These are phyloP conservation scores for Trematomus loennbergii DNA, from an alignment of 2,113 vertebrate species.

Conservation along the genomic window DNA sequence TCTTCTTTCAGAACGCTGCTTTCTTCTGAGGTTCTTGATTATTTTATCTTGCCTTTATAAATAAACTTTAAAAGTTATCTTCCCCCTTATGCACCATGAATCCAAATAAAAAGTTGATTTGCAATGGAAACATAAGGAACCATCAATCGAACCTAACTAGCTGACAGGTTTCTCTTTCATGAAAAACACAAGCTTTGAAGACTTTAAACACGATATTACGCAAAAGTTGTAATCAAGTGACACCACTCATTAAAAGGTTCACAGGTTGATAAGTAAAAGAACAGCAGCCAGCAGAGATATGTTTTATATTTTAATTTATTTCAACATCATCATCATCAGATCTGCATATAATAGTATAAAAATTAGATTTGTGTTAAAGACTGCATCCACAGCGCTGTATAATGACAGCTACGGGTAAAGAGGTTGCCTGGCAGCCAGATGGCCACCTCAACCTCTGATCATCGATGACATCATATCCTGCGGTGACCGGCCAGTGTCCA, in stretches of 20 bases:
- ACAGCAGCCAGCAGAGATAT: not conserved
- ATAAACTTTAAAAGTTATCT: no score
- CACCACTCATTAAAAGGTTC: not conserved
- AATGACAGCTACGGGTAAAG: slow-evolving; percentile 1
- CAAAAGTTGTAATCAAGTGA: no score
- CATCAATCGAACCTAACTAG: no score
- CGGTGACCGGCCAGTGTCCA: slow-evolving; percentile 1
- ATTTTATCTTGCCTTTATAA: no score
- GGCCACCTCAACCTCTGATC: not conserved
- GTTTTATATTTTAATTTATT: slow-evolving; percentile 48
- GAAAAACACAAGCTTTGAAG: no score
- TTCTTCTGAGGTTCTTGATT: no score
- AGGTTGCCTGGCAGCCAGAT: slow-evolving; percentile 65
- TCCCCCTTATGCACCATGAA: no score
- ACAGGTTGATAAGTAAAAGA: not conserved
- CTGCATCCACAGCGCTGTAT: slow-evolving; percentile 19
- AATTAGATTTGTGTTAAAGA: slow-evolving; percentile 37
- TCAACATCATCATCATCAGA: slow-evolving; percentile 25
- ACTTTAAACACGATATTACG: no score
- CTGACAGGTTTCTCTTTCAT: no score
- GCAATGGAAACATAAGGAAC: no score
- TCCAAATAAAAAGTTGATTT: no score
- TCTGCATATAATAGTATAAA: slow-evolving; percentile 42
- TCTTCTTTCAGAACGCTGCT: no score
- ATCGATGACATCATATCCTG: slow-evolving; percentile 8